These are phyloP conservation scores for Yponomeuta plumbellus DNA, from an alignment of 2,888 invertebrate species.

Conservation along the genomic window DNA sequence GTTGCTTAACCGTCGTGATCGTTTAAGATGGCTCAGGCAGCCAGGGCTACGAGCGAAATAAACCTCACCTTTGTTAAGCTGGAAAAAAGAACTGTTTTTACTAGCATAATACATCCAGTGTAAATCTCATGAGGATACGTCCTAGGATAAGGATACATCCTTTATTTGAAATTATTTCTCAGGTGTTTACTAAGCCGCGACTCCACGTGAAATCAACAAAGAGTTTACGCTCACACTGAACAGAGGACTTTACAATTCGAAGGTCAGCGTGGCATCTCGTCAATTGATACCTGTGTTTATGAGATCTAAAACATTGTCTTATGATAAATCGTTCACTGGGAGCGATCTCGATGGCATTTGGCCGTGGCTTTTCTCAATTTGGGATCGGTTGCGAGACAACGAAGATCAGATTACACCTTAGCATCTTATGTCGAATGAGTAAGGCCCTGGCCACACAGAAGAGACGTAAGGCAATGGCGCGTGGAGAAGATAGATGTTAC, in stretches of 20 bases:
- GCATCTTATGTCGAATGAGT: conserved; percentile 26
- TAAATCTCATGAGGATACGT: no score
- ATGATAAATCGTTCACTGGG: conserved; percentile 48
- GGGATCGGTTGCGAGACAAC: conserved; percentile 48
- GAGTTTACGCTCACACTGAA: neutral
- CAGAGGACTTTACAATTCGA: neutral
- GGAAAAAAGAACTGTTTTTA: no score
- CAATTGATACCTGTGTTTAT: conserved; percentile 33
- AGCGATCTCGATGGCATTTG: conserved; percentile 61
- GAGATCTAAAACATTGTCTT: conserved; percentile 45
- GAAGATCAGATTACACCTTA: conserved; percentile 36
- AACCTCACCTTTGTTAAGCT: no score
- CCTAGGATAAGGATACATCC: no score
- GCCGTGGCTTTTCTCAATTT: conserved; percentile 60
- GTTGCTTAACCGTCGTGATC: no score
- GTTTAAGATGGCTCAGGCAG: no score
- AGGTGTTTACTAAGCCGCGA: no score
- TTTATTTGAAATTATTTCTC: neutral
- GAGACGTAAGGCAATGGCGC: no score
- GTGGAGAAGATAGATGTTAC: no score
- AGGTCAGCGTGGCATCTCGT: conserved; percentile 21
- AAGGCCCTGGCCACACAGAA: neutral
- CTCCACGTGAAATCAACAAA: no score
- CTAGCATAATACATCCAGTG: no score
- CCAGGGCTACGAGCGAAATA: no score